Evolutionary conservation across 2,888 invertebrate species (phyloP).

Genomic region (Zaprionus lineosus): DNA sequence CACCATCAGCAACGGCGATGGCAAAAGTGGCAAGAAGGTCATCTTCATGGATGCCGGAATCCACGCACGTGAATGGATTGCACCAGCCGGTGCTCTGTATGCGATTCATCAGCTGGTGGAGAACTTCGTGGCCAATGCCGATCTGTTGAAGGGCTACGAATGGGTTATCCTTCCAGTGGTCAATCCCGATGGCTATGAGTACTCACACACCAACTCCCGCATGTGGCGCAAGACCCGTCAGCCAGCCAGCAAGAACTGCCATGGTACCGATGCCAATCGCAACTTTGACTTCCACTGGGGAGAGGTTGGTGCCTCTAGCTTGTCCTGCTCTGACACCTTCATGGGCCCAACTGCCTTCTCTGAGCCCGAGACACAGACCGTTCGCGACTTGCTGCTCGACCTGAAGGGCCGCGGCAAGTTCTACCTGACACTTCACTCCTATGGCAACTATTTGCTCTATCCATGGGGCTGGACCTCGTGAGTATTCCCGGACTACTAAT

Average conservation of each 20-base stretch:
- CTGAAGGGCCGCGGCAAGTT: constrained; percentile 83
- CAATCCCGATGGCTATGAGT: constrained; percentile 89
- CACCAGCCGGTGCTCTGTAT: constrained; percentile 85
- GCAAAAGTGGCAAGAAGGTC: constrained; percentile 83
- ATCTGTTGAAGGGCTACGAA: constrained; percentile 85
- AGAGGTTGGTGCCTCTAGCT: constrained; percentile 82
- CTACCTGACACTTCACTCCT: constrained; percentile 90
- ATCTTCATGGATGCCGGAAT: constrained; percentile 85
- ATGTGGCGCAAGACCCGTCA: constrained; percentile 89
- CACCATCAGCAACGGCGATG: constrained; percentile 84
- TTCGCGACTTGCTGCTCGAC: constrained; percentile 84
- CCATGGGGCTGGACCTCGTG: constrained; percentile 87
- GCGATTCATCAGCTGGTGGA: constrained; percentile 85
- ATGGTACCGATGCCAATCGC: constrained; percentile 89
- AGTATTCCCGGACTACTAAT: constrained; percentile 11
- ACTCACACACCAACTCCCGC: constrained; percentile 82
- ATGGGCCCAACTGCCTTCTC: constrained; percentile 86
- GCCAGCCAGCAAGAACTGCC: constrained; percentile 83
- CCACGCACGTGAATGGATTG: constrained; percentile 88
- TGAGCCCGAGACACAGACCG: constrained; percentile 86
- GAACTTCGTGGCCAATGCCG: constrained; percentile 80
- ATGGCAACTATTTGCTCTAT: constrained; percentile 87
- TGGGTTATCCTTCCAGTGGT: constrained; percentile 87
- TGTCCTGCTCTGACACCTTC: constrained; percentile 85
- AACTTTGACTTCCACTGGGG: constrained; percentile 90